Evolutionary conservation across 2,113 vertebrate species (phyloP), one percentile per base, ranked within the genome.

Genomic region (Callipepla californica): DNA sequence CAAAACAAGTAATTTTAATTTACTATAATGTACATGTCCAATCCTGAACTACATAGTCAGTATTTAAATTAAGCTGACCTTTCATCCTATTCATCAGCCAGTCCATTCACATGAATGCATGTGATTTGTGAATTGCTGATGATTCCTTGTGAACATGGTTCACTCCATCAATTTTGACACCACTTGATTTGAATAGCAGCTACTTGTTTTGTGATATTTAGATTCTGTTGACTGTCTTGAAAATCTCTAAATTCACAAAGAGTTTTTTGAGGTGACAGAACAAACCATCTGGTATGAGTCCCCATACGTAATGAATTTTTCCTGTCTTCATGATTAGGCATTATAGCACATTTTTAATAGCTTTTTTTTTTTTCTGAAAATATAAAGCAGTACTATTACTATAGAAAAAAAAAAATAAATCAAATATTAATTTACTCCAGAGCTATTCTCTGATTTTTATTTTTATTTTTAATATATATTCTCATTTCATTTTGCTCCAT

Each of bases 71-170:
- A 83, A 63, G 47, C 23, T 85, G 65, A 66, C 65, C 68, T 90
- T 93, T 86, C 32, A 68, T 80, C 51, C 51, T 90, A 36, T 80
- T 93, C 85, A 32, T 80, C 79, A 78, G 72, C 65, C 65, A 59
- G 38, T 45, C 79, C 51, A 12, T 42, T 45, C 45, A 42, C 28
- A 51, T 22, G 47, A 20, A 44, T 40, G n/a, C 12, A 26, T 87
- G 61, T 77, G 50, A 85, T 75, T 81, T 86, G 65, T 92, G 85
- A 94, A 87, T 95, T 94, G 63, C 59, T 92, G 82, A 65, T 80
- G 82, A 78, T 90, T 88, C 66, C 16, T 0, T 74, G 28, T 78
- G 73, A 88, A 80, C 0, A 0, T 63, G 51, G 65, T 44, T 88
- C 83, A 92, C 51, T 48, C 69, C 44, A 65, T 86, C 90, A 86